Percentiles rank a stretch among this genome's conserved stretches.
These are phyloP conservation scores for Didymodactylos carnosus DNA, from an alignment of 2,888 invertebrate genomes.

Conservation along the genomic window DNA sequence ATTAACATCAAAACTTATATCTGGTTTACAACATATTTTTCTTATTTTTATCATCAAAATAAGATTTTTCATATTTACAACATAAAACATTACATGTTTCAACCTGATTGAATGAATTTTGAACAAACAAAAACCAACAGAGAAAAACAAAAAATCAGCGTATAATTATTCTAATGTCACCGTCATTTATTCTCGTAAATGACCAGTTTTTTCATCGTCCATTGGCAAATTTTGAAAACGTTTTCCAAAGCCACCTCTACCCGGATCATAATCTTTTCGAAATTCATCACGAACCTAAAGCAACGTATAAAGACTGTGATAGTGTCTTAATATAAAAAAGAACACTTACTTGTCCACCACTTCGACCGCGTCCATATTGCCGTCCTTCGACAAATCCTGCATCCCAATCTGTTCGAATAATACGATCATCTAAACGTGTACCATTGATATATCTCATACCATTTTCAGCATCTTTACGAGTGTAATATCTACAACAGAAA, in stretches of 20 bases:
- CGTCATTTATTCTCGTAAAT: too few relatives aligned
- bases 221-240: background rate
- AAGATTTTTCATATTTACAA: too few relatives aligned
- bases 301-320: conserved; percentile 43
- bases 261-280: conserved; percentile 82
- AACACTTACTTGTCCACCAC: conserved; percentile 68
- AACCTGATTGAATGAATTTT: too few relatives aligned
- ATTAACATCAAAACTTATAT: too few relatives aligned
- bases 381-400: conserved; percentile 93
- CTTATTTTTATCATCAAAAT: too few relatives aligned
- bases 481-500: conserved; percentile 36
- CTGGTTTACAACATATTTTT: too few relatives aligned
- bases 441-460: conserved; percentile 68
- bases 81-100: too few relatives aligned
- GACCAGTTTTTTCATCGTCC: background rate
- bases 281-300: conserved; percentile 73
- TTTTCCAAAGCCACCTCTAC: conserved; percentile 88
- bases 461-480: conserved; percentile 39
- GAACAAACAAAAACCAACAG: too few relatives aligned
- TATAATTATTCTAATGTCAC: too few relatives aligned
- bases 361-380: conserved; percentile 90
- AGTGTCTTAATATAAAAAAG: conserved; percentile 15
- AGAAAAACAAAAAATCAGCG: too few relatives aligned
- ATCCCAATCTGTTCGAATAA: conserved; percentile 95
- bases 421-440: conserved; percentile 80